phyloP scores from a whole-genome alignment of 1,140 invertebrate genomes.

The Lasioglossum albipes region DNA sequence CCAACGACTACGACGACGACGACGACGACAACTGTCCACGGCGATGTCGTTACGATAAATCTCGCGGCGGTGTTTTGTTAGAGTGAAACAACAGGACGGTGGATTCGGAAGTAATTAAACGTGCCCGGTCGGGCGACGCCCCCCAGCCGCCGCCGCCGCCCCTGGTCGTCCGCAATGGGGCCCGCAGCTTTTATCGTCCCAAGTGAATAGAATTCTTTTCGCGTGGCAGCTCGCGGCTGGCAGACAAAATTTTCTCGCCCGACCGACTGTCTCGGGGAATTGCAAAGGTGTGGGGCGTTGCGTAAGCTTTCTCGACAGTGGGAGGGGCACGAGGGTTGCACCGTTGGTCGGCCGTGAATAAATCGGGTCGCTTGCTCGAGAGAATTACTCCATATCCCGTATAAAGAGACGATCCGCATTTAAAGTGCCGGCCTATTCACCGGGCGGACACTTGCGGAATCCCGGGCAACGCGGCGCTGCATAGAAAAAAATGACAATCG shows the following conservation, averaged over 20 bases:
- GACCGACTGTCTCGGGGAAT: not conserved
- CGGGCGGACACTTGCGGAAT: not conserved
- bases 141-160: not conserved
- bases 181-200: no score
- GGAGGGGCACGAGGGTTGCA: not conserved
- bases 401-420: conserved; percentile 33
- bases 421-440: conserved; percentile 44
- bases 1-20: not conserved
- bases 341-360: conserved; percentile 30
- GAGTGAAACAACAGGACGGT: conserved; percentile 10
- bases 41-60: conserved; percentile 13
- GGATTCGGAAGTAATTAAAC: conserved; percentile 35
- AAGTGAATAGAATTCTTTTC: conserved; percentile 28
- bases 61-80: conserved; percentile 17
- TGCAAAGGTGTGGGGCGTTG: conserved; percentile 10
- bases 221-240: not conserved
- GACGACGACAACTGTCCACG: not conserved
- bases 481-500: conserved; percentile 44
- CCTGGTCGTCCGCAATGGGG: not conserved
- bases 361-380: conserved; percentile 49
- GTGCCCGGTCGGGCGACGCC: not conserved
- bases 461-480: not conserved
- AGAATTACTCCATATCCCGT: conserved; percentile 40
- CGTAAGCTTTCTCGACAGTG: conserved; percentile 17
- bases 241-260: conserved; percentile 14